Base-by-base conservation (phyloP, 1,140 invertebrate species). In the Pseudobourletiella spinata region DNA sequence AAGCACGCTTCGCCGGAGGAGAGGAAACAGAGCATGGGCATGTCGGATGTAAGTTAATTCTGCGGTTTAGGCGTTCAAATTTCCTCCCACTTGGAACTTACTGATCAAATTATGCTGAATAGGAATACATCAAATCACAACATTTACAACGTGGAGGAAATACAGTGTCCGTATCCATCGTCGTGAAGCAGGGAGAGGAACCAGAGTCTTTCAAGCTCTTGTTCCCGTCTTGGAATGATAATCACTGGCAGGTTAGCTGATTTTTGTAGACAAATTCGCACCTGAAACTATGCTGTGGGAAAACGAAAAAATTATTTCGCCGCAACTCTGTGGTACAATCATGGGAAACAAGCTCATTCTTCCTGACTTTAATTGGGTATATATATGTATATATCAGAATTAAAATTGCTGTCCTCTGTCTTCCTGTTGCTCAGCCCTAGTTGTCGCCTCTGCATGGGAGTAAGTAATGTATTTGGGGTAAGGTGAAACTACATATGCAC, bases 211-310 rank as follows among this genome's bases (percentile, higher is more conserved):
- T 89, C 76, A 86, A 79, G 65, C 78, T 78, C 20, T 75, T 85
- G 43, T 89, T 89, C 76, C 80, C 83, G 2, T 70, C 69, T 2
- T 89, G 87, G 87, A 79, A 86, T 63, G 72, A 79, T 6, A 74
- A 79, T 46, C 76, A 82, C 65, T 86, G 83, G 83, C 73, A 78
- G 72, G 83, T 84, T 66, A 63, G 66, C 51, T 26, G 2, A 46
- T 20, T 39, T 39, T 11, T 11, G 8, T 39, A 39, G 35, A 39
- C n/a, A 11, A 39, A 39, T 39, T 11, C n/a, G 8, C n/a, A 39
- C n/a, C n/a, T 39, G 8, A 11, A 39, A 39, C n/a, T 39, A 39
- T 11, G 35, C n/a, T 39, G 35, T 39, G 35, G 8, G 8, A n/a
- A 39, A 39, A n/a, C n/a, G n/a, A n/a, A n/a, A n/a, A n/a, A n/a